A percentile compares a stretch with the other conserved stretches of the same genome.
phyloP scores from a whole-genome alignment of 2,797 vertebrate genomes.

The Limosa lapponica region DNA sequence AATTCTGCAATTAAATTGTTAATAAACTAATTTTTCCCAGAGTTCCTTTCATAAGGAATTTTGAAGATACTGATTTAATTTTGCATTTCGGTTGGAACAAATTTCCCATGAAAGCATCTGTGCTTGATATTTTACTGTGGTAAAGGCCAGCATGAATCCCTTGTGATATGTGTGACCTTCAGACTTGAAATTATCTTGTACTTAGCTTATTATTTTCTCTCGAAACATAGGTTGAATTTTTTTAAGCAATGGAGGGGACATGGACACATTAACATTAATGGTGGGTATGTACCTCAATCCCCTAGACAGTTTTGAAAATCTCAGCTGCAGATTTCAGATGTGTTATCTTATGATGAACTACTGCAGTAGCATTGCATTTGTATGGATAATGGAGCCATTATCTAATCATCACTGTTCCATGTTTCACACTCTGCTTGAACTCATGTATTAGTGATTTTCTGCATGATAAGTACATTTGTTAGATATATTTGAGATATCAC shows the following conservation, averaged over 20 bases:
- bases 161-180: constrained; percentile 17
- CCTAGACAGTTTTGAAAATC: neutral
- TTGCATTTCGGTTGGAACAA: neutral
- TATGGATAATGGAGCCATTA: constrained; percentile 22
- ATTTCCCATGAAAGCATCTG: neutral
- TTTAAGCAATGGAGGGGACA: neutral
- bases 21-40: neutral
- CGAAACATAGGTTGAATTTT: neutral
- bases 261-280: neutral
- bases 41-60: neutral
- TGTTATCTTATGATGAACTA: neutral
- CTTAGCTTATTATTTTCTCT: neutral
- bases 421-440: constrained; percentile 36
- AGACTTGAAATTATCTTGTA: constrained; percentile 25
- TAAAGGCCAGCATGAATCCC: constrained; percentile 3
- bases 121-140: neutral
- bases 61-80: neutral
- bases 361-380: neutral
- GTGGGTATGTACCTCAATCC: neutral
- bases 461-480: neutral
- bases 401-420: neutral
- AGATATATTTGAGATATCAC: neutral
- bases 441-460: constrained; percentile 4
- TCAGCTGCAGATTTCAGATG: neutral
- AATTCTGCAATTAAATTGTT: neutral